phyloP scores from a whole-genome alignment of 2,113 vertebrate genomes.

The Dipodomys merriami region DNA sequence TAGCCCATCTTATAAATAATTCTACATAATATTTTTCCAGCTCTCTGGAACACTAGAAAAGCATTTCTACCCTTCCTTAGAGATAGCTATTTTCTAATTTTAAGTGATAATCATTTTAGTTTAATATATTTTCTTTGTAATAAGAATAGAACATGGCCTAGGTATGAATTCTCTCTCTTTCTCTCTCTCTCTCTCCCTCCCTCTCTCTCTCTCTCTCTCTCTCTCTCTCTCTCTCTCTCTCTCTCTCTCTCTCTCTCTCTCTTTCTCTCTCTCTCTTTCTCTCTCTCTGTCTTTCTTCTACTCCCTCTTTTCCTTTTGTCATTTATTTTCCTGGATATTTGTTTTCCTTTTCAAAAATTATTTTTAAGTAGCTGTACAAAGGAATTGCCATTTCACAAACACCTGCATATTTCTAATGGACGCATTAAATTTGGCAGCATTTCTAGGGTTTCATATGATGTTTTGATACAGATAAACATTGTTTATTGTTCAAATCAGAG shows the following conservation, averaged over 20 bases:
- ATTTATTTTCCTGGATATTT: background rate
- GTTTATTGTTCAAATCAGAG: background rate
- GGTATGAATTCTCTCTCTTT: background rate
- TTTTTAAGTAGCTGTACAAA: no score
- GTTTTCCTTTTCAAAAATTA: background rate
- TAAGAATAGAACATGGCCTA: background rate
- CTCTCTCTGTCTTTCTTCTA: background rate
- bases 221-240: background rate
- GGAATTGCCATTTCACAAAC: no score
- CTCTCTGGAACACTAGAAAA: constrained; percentile 21
- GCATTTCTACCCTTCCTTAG: background rate
- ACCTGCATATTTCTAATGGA: background rate
- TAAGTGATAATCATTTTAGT: background rate
- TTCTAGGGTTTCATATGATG: background rate
- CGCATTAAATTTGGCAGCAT: background rate
- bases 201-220: background rate
- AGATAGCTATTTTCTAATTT: background rate
- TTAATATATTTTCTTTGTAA: background rate
- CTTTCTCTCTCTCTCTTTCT: background rate
- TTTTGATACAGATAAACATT: background rate
- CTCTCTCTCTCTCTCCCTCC: background rate
- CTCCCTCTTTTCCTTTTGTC: background rate
- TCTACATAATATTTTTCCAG: background rate
- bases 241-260: background rate
- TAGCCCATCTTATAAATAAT: constrained; percentile 50